phyloP scores from a whole-genome alignment of 2,888 invertebrate species.

The Orchestes rusci region DNA sequence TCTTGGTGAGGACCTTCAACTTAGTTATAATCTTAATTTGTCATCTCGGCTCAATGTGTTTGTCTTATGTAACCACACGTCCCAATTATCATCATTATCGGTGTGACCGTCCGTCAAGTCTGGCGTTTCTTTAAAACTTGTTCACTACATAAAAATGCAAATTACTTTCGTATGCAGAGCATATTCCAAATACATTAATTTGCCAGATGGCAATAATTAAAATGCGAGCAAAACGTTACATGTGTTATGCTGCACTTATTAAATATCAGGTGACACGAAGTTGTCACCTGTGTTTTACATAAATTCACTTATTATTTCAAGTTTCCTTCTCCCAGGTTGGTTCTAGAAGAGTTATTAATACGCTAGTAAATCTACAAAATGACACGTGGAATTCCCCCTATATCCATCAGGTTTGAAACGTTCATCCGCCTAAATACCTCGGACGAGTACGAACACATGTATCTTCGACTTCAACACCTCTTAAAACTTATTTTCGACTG shows the following conservation, averaged over 20 bases:
- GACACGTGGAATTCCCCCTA: constrained; percentile 23
- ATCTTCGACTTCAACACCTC: constrained; percentile 42
- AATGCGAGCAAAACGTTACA: constrained; percentile 16
- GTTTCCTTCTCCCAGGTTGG: not conserved
- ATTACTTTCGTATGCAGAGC: constrained; percentile 1
- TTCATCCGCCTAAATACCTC: constrained; percentile 39
- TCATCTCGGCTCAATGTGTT: too few relatives aligned
- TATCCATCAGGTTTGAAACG: constrained; percentile 38
- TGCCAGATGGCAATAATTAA: constrained; percentile 13
- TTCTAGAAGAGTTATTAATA: not conserved
- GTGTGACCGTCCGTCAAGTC: too few relatives aligned
- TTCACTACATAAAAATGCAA: too few relatives aligned
- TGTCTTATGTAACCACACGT: too few relatives aligned
- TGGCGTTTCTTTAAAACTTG: too few relatives aligned
- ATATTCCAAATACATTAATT: constrained; percentile 8
- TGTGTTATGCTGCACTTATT: constrained; percentile 14
- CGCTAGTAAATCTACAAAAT: constrained; percentile 8
- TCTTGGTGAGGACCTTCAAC: too few relatives aligned
- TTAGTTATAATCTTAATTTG: too few relatives aligned
- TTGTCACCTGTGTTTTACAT: constrained; percentile 15
- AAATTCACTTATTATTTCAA: constrained; percentile 3
- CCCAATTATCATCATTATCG: too few relatives aligned
- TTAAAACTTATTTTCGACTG: constrained; percentile 27
- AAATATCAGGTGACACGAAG: constrained; percentile 15
- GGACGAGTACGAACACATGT: constrained; percentile 41